Conservation (phyloP, 92 coral and sea anemone genomes). For the Diadumene lineata region DNA sequence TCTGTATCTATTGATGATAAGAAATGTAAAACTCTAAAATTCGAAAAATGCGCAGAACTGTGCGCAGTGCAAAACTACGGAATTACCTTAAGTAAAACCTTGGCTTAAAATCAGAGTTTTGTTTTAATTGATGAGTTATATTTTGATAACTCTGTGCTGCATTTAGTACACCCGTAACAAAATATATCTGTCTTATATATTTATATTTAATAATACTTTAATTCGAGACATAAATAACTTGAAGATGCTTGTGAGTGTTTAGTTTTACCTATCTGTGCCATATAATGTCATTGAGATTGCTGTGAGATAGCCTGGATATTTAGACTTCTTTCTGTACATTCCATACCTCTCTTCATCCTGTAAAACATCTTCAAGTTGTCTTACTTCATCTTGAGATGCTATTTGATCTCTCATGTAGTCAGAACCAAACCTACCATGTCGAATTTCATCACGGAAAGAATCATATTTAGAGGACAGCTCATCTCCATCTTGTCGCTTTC, state of each 20-base stretch:
- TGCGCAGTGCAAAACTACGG: too few relatives aligned
- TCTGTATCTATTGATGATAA: too few relatives aligned
- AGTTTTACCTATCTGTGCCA: constrained; percentile 74
- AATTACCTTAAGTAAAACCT: too few relatives aligned
- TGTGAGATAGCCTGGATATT: constrained; percentile 62
- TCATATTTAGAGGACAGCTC: constrained; percentile 76
- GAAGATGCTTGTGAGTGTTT: background rate
- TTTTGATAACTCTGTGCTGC: background rate
- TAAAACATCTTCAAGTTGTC: constrained; percentile 49
- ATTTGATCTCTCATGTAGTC: constrained; percentile 98
- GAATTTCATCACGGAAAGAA: constrained; percentile 84
- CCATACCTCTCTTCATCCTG: constrained; percentile 45
- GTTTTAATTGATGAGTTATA: background rate
- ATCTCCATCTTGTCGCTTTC: constrained; percentile 30
- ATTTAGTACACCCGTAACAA: constrained; percentile 21
- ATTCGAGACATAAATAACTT: constrained; percentile 21
- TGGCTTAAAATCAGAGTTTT: too few relatives aligned
- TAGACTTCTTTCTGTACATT: constrained; percentile 39
- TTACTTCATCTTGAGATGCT: constrained; percentile 65
- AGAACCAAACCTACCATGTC: constrained; percentile 89
- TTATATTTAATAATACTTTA: constrained; percentile 17
- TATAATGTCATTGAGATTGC: constrained; percentile 65
- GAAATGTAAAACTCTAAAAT: too few relatives aligned
- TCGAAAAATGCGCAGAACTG: too few relatives aligned
- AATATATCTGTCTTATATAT: constrained; percentile 13